Evolutionary conservation across 2,888 invertebrate species (phyloP), one percentile per base, ranked within the genome.

Genomic region (Brachynemurus nebulosus): DNA sequence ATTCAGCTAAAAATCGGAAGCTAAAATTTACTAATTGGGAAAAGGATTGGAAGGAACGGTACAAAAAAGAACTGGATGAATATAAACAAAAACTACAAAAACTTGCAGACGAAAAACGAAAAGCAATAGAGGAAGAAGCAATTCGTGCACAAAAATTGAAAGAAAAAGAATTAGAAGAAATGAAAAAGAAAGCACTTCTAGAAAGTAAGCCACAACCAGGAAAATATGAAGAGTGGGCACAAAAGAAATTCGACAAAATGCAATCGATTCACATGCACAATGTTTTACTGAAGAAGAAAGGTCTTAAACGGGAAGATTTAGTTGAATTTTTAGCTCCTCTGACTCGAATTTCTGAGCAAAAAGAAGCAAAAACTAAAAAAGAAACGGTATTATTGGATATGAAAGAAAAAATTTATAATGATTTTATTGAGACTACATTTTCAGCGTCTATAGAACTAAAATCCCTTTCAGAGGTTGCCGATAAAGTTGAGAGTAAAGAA

Each of bases 181-280:
- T 46, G 64, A 48, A 45, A 45, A 49, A 52, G 47, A 51, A 30
- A 45, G 50, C 40, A 37, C 39, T 50, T 30, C 50, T 53, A 9
- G 52, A 53, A 43, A 45, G 41, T 30, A 51, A 49, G 14, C 47
- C 53, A 1, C 51, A 50, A 20, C 52, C 51, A 11, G 54, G 51
- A 14, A 53, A 53, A 48, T 45, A 53, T 50, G 43, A 55, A 39
- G 62, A 62, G 53, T 58, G 57, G 54, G 60, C 64, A 4, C 59
- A 69, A 55, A 70, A 72, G 48, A 68, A 73, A 51, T 78, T 78
- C 73, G 71, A 75, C 52, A 68, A 68, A 48, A 71, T 78, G 51
- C 76, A 81, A 55, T 67, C 79, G 40, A 72, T 74, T 50, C 69
- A 79, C 1, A 76, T 83, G 57, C 69, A 77, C 61, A 59, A 69